Percentiles rank a stretch among this genome's conserved stretches.
Evolutionary conservation across 2,113 vertebrate species (phyloP).

Genomic region (Dolichotis patagonum): DNA sequence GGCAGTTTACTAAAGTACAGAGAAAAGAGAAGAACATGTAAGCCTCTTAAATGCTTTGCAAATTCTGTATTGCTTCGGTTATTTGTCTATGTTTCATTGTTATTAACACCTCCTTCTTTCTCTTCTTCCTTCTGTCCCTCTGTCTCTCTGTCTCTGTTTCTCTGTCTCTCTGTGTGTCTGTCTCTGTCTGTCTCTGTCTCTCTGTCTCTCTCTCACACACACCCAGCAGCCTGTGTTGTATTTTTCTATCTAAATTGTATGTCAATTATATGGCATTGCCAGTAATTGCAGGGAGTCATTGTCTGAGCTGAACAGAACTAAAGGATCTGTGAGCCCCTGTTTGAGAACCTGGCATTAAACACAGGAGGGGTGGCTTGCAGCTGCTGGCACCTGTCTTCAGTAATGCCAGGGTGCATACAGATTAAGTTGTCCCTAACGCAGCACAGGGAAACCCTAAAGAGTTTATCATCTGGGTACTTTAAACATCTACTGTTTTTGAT

Average conservation of each 20-base stretch:
- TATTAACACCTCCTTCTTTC: not conserved
- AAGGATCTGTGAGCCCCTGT: not conserved
- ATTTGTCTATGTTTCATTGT: not conserved
- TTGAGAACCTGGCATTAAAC: not conserved
- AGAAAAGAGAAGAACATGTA: not conserved
- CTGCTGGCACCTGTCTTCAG: not conserved
- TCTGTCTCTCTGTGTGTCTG: accelerated
- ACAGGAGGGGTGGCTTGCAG: not conserved
- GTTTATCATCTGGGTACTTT: not conserved
- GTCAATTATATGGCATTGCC: not conserved
- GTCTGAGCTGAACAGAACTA: not conserved
- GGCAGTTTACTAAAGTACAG: not conserved
- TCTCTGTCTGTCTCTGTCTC: not conserved
- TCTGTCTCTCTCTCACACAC: not conserved
- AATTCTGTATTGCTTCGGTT: not conserved
- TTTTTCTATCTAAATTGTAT: not conserved
- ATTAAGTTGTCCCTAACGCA: not conserved
- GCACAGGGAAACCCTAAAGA: not conserved
- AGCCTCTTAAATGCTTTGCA: not conserved
- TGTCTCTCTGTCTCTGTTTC: not conserved
- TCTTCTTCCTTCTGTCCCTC: too few species aligned
- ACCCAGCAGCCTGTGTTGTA: not conserved
- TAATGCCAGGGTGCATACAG: not conserved
- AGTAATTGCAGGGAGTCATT: not conserved
- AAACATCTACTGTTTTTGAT: not conserved